These are phyloP conservation scores for Bombus huntii DNA, from an alignment of 1,140 invertebrate species.

Conservation along the genomic window DNA sequence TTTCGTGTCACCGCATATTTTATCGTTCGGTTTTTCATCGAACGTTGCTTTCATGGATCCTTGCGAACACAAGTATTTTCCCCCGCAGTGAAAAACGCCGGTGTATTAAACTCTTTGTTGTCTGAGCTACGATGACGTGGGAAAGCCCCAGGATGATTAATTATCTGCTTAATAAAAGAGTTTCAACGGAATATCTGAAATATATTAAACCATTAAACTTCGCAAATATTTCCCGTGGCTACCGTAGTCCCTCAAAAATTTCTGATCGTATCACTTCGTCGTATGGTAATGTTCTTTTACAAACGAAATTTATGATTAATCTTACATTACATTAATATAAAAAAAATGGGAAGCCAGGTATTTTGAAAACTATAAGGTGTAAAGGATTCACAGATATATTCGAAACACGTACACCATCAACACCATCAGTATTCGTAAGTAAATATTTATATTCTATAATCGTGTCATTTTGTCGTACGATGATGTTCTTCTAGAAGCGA, in stretches of 20 bases:
- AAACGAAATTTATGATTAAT: no score
- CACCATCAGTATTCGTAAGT: no score
- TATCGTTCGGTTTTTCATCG: slow-evolving; percentile 33
- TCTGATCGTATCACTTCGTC: neutral
- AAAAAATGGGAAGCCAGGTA: no score
- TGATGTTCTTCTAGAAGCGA: no score
- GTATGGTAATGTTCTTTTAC: neutral
- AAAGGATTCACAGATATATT: no score
- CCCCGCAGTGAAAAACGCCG: neutral
- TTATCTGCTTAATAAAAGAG: slow-evolving; percentile 1
- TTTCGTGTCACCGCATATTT: slow-evolving; percentile 30
- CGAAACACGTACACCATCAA: no score
- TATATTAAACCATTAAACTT: slow-evolving; percentile 4
- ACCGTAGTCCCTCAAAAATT: neutral
- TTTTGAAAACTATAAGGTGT: no score
- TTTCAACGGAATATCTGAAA: neutral
- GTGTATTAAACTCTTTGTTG: slow-evolving; percentile 20
- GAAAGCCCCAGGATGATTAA: slow-evolving; percentile 21
- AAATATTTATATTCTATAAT: no score
- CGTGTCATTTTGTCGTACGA: no score
- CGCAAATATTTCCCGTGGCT: slow-evolving; percentile 21
- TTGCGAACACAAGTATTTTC: slow-evolving; percentile 14
- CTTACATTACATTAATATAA: no score
- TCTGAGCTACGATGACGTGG: neutral
- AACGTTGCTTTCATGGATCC: neutral